A percentile compares a stretch with the other conserved stretches of the same genome.
phyloP scores from a whole-genome alignment of 2,113 vertebrate genomes.

The Phalacrocorax pelagicus region DNA sequence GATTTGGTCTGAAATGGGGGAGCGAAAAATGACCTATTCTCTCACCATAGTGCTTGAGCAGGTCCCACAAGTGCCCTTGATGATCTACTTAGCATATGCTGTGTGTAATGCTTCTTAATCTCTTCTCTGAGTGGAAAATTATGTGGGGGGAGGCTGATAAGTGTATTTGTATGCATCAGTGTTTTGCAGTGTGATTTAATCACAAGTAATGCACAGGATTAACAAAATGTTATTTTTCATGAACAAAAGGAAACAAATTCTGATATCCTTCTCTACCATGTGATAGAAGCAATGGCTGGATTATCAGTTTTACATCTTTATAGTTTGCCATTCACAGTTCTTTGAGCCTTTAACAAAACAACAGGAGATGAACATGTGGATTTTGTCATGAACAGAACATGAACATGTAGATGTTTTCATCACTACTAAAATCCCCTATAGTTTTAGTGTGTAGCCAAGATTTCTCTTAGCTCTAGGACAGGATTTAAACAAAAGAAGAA shows the following conservation, averaged over 20 bases:
- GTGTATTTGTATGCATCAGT: not conserved
- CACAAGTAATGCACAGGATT: not conserved
- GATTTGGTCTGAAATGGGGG: not conserved
- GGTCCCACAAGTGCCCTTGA: not conserved
- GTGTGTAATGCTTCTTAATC: not conserved
- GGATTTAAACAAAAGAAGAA: not conserved
- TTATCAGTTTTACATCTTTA: not conserved
- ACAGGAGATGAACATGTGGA: not conserved
- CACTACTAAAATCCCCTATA: not conserved
- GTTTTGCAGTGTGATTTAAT: not conserved
- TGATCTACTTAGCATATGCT: not conserved
- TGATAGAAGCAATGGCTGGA: not conserved
- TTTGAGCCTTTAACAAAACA: not conserved
- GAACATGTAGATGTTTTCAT: not conserved
- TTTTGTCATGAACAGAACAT: not conserved
- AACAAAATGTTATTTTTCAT: not conserved
- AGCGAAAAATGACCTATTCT: not conserved
- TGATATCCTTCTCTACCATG: not conserved
- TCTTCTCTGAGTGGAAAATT: not conserved
- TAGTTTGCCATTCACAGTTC: not conserved
- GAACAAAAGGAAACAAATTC: not conserved
- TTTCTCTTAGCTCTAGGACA: not conserved
- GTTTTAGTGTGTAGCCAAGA: not conserved
- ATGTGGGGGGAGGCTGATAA: not conserved
- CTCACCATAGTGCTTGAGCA: not conserved